Percentiles rank a stretch among this genome's conserved stretches.
Conservation (phyloP, 2,888 invertebrate genomes). For the Macrophya annulata region DNA sequence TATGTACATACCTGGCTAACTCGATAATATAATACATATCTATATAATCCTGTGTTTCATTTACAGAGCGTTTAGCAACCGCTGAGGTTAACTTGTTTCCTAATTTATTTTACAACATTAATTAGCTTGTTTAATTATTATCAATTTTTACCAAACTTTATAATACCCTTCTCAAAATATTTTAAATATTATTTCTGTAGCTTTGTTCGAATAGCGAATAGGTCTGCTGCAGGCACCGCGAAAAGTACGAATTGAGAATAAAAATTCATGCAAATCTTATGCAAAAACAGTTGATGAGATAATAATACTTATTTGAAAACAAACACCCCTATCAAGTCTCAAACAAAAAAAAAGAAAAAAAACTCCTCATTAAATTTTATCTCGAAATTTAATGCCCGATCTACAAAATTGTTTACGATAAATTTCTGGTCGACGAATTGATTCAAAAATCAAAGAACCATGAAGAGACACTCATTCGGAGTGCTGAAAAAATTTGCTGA, state of each 20-base stretch:
- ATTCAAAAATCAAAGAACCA: not conserved
- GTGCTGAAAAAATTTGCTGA: no score
- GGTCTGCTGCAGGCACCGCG: not conserved
- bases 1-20: not conserved
- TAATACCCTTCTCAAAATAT: not conserved
- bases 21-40: not conserved
- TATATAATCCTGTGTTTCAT: not conserved
- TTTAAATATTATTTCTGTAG: not conserved
- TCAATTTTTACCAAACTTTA: not conserved
- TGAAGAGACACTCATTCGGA: not conserved
- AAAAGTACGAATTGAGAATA: not conserved
- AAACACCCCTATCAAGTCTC: not conserved
- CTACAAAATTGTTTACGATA: not conserved
- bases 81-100: not conserved
- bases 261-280: not conserved
- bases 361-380: not conserved
- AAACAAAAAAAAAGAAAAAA: not conserved
- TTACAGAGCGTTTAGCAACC: not conserved
- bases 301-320: slow-evolving; percentile 7
- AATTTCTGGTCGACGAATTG: not conserved
- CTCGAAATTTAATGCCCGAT: not conserved
- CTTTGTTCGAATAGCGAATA: not conserved
- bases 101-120: not conserved
- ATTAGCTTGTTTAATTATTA: not conserved
- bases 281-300: not conserved